Percentiles rank a stretch among this genome's conserved stretches.
Conservation (phyloP, 2,113 vertebrate genomes). For the Pundamilia nyererei region DNA sequence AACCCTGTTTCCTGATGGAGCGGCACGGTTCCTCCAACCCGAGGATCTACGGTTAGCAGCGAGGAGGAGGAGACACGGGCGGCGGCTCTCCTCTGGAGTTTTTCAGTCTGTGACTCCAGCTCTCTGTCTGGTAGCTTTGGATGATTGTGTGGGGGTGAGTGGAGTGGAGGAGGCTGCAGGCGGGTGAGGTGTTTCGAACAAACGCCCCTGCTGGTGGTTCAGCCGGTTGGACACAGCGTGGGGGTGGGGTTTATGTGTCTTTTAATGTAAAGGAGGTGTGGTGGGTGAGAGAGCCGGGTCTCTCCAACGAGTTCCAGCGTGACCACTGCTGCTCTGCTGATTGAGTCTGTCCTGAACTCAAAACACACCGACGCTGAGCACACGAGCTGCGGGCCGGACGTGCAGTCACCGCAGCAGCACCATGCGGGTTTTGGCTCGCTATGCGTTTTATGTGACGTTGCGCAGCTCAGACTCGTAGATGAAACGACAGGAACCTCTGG, state of each 20-base stretch:
- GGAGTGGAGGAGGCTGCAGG: neutral
- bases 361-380: too few species aligned
- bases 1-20: conserved; percentile 57
- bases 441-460: too few species aligned
- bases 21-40: conserved; percentile 34
- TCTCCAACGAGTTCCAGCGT: too few species aligned
- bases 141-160: neutral
- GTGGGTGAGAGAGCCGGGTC: neutral
- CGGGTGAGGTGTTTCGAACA: neutral
- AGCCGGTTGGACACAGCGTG: neutral
- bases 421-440: too few species aligned
- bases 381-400: too few species aligned
- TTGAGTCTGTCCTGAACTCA: too few species aligned
- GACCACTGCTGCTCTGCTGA: too few species aligned
- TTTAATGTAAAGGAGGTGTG: neutral
- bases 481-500: too few species aligned
- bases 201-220: neutral
- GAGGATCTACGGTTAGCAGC: neutral
- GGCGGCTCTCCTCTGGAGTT: neutral
- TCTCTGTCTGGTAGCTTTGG: neutral
- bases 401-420: too few species aligned
- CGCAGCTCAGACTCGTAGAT: too few species aligned
- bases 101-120: neutral
- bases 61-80: neutral
- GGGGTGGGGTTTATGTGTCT: neutral